A percentile compares a stretch with the other conserved stretches of the same genome.
These are phyloP conservation scores for Artemia sinica DNA, from an alignment of 2,888 invertebrate species.

Conservation along the genomic window DNA sequence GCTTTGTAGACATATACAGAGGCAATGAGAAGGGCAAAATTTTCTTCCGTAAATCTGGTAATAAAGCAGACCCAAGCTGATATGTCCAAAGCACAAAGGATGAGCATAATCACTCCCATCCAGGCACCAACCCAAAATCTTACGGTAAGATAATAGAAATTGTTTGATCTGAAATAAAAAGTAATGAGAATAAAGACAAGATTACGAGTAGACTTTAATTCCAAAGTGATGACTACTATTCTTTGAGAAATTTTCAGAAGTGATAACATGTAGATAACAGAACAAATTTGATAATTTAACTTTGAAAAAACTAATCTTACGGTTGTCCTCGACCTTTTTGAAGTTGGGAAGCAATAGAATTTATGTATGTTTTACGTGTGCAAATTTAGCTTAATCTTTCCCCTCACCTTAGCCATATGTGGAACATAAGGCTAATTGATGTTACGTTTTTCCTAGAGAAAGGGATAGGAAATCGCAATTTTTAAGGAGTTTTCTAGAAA, in stretches of 20 bases:
- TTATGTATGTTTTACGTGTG: too few species aligned
- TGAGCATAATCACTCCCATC: constrained; percentile 28
- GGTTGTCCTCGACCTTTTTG: too few species aligned
- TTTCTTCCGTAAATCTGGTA: constrained; percentile 31
- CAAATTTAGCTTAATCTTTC: too few species aligned
- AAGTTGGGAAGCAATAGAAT: too few species aligned
- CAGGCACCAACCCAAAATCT: constrained; percentile 31
- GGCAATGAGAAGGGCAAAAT: constrained; percentile 29
- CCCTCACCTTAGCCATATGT: too few species aligned
- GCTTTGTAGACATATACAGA: constrained; percentile 40
- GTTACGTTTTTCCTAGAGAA: too few species aligned
- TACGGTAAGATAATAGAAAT: constrained; percentile 28
- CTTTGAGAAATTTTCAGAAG: not conserved
- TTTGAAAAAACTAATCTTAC: too few species aligned
- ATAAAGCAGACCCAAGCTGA: constrained; percentile 30
- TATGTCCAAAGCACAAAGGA: constrained; percentile 29
- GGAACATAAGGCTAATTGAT: too few species aligned
- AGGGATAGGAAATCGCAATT: too few species aligned
- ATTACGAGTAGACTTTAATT: not conserved
- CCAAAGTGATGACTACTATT: too few species aligned
- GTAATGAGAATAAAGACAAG: not conserved
- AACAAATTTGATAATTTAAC: too few species aligned
- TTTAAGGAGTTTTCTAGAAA: too few species aligned
- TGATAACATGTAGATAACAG: not conserved
- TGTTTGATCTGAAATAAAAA: constrained; percentile 30